Base-by-base conservation (phyloP, 1,140 invertebrate species). In the Sipha flava region DNA sequence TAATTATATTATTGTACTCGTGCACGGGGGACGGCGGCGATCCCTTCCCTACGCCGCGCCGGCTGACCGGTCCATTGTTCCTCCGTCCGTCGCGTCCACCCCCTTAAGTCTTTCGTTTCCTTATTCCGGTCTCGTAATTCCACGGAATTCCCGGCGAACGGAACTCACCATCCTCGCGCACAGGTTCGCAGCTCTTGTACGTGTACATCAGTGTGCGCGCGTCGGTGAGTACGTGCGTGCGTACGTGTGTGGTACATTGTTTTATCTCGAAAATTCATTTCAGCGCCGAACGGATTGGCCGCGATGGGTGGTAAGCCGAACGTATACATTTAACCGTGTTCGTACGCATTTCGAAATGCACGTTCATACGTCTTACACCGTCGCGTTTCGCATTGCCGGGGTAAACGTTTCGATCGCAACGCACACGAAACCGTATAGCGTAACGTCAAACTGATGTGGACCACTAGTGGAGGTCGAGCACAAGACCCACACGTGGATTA, bases 31-130 rank as follows among this genome's bases (percentile, higher is more conserved):
- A 43, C 16, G 37, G 26, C 5, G 34, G n/a, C 21, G 64, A 5
- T 12, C 64, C 34, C 10, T 57, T 40, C 23, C 52, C 26, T 75
- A n/a, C 26, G 31, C 49, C 45, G 1, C 47, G 29, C 49, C 47
- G 52, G 34, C 52, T 77, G 73, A 77, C 73, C 73, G 52, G 73
- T 77, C 52, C 73, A 77, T 77, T 77, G 73, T 77, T 40, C 64
- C 34, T 57, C 34, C 64, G 52, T 57, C 34, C 34, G 14, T 34
- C 34, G 5, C 21, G 9, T 14, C 72, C 72, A 23, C 49, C 31
- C 73, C 34, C 34, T 77, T 59, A 77, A 59, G 73, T 77, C 73
- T 77, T 77, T 77, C 73, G 73, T 77, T 77, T 77, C 73, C 73
- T 77, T 77, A 77, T 77, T 77, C 73, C 73, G 73, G 73, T 77